Base-by-base conservation (phyloP, 2,113 vertebrate genomes). In the Xerus inauris region DNA sequence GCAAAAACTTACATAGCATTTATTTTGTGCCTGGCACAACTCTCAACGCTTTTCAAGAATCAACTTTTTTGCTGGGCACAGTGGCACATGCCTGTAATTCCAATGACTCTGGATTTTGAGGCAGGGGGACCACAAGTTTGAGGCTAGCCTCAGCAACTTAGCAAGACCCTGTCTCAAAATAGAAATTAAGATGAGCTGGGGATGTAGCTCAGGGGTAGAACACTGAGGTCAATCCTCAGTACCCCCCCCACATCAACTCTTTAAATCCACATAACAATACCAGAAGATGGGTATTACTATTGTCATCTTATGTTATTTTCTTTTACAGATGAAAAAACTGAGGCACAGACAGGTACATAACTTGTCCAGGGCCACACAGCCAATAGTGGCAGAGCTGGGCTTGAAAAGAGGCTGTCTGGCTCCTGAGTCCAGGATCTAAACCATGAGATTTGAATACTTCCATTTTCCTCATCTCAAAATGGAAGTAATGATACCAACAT, bases 401-500 rank as follows among this genome's bases (percentile, higher is more conserved):
- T 72, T 71, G n/a, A 88, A 71, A 16, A 65, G 20, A 85, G 8
- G 62, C 6, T 14, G 14, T 59, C 35, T 76, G 57, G 42, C 30
- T 91, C 64, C 67, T 64, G 65, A 85, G 45, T 89, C 51, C 65
- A 91, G 79, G 30, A 30, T 49, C 91, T 30, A 91, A 91, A 79
- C 6, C 57, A 28, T 5, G 9, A 94, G 69, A 87, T 69, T 54
- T 77, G 32, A 85, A 59, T 77, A 42, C 5, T n/a, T 89, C 6
- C 20, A 17, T 85, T 91, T 93, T 81, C 83, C 79, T 94, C 65
- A 84, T 51, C 67, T 94, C 71, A 30, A 81, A 87, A 59, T 49
- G 47, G 22, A 92, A 67, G 54, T 89, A 77, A 77, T 17, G 75
- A 13, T 79, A 62, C 3, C 17, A 62, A 73, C 5, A 57, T 94